phyloP scores from a whole-genome alignment of 2,888 invertebrate species.

The Charanyca ferruginea region DNA sequence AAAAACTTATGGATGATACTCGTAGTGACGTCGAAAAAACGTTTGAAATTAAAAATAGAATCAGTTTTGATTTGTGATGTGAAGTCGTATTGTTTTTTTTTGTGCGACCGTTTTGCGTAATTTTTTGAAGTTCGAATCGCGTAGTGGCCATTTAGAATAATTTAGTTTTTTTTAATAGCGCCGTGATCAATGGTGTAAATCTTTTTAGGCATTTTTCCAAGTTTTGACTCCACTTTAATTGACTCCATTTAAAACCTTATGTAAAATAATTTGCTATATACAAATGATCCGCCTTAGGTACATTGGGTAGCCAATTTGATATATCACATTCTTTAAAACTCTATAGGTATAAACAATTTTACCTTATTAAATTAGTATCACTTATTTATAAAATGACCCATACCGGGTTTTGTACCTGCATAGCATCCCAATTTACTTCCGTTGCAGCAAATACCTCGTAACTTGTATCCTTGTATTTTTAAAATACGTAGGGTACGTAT shows the following conservation, averaged over 20 bases:
- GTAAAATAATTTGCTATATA: slow-evolving; percentile 22
- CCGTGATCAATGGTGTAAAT: not conserved
- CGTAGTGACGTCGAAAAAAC: slow-evolving; percentile 60
- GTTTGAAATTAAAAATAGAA: slow-evolving; percentile 62
- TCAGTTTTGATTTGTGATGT: slow-evolving; percentile 64
- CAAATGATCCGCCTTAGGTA: slow-evolving; percentile 8
- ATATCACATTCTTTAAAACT: slow-evolving; percentile 10
- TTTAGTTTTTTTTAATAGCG: slow-evolving; percentile 3
- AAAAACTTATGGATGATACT: slow-evolving; percentile 68
- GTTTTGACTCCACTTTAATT: not conserved
- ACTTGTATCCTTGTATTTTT: too few relatives aligned
- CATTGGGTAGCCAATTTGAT: slow-evolving; percentile 20
- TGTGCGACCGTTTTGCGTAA: slow-evolving; percentile 31
- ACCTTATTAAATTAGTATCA: slow-evolving; percentile 47
- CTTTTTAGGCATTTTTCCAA: too few relatives aligned
- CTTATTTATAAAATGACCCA: slow-evolving; percentile 35
- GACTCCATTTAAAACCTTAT: not conserved
- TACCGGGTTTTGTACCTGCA: slow-evolving; percentile 44
- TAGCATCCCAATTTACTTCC: slow-evolving; percentile 43
- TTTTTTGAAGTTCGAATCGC: slow-evolving; percentile 32
- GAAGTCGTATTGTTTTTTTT: slow-evolving; percentile 43
- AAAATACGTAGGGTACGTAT: slow-evolving; percentile 5
- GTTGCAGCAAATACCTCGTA: slow-evolving; percentile 38
- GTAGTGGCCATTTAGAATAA: not conserved
- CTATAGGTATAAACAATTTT: slow-evolving; percentile 28